These are phyloP conservation scores for Actinostola sp. DNA, from an alignment of 92 coral and sea anemone species.

Conservation along the genomic window DNA sequence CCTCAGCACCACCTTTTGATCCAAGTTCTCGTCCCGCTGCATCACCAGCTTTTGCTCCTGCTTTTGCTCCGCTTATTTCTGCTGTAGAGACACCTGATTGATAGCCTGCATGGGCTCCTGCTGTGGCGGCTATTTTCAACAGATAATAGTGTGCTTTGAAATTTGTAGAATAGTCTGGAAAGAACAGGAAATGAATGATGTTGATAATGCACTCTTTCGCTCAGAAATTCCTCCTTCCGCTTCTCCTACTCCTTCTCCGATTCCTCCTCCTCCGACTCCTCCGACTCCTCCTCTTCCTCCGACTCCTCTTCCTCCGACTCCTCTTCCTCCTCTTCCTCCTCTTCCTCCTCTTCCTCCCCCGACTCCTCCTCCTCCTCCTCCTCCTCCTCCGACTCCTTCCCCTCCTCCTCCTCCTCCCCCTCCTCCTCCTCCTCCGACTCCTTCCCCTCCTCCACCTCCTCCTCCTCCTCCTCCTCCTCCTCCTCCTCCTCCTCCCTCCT, in stretches of 20 bases:
- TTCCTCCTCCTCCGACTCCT: not conserved
- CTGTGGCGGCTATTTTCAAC: conserved; percentile 36
- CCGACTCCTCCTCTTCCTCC: not conserved
- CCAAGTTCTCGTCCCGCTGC: conserved; percentile 48
- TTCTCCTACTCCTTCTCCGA: not conserved
- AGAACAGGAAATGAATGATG: too few species aligned
- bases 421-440: too few species aligned
- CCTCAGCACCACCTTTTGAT: conserved; percentile 46
- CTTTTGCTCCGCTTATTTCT: conserved; percentile 33
- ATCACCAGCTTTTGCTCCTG: conserved; percentile 71
- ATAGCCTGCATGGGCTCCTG: conserved; percentile 51
- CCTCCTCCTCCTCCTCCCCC: too few species aligned
- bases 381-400: too few species aligned
- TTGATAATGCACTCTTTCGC: too few species aligned
- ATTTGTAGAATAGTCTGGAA: not conserved
- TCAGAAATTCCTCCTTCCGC: not conserved
- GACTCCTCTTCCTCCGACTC: not conserved
- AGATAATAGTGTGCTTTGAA: conserved; percentile 16
- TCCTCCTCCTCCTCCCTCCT: too few species aligned
- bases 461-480: too few species aligned
- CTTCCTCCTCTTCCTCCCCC: conserved; percentile 1
- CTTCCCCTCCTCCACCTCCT: too few species aligned
- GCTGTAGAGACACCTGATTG: conserved; percentile 36
- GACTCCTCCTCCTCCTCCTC: too few species aligned
- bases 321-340: not conserved